Percentiles rank a stretch among this genome's conserved stretches.
Conservation (phyloP, 2,888 invertebrate genomes). For the Drosophila greeni region DNA sequence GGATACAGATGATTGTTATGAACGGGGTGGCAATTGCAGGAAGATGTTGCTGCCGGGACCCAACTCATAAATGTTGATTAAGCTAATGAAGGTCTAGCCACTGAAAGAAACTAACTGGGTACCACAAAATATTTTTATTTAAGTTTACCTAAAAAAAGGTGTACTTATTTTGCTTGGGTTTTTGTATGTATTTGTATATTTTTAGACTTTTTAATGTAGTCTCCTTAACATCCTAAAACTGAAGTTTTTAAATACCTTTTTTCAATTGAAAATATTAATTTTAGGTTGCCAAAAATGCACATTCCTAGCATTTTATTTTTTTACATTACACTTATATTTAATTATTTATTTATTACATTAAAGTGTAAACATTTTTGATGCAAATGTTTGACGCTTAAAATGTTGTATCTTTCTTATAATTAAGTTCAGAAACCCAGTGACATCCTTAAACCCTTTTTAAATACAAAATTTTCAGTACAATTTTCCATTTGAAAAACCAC, state of each 20-base stretch:
- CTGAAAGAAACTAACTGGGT: neutral
- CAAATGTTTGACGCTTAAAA: no score
- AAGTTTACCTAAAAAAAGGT: neutral
- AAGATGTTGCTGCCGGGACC: constrained; percentile 12
- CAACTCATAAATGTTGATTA: constrained; percentile 44
- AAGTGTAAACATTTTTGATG: no score
- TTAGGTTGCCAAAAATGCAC: neutral
- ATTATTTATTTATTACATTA: no score
- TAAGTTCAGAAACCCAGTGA: neutral
- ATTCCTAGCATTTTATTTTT: neutral
- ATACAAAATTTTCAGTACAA: neutral
- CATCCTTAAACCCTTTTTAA: neutral
- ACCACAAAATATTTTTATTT: neutral
- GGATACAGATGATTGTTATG: constrained; percentile 19
- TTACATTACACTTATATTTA: no score
- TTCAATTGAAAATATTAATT: neutral
- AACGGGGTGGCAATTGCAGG: constrained; percentile 8
- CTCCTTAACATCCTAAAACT: no score
- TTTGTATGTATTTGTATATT: neutral
- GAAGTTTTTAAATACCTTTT: no score
- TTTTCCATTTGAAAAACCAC: fast-evolving
- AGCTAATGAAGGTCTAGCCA: constrained; percentile 27
- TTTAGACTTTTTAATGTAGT: no score
- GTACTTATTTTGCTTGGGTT: neutral
- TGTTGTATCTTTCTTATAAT: no score